Evolutionary conservation across 1,140 invertebrate species (phyloP).

Genomic region (Zaprionus camerounensis): DNA sequence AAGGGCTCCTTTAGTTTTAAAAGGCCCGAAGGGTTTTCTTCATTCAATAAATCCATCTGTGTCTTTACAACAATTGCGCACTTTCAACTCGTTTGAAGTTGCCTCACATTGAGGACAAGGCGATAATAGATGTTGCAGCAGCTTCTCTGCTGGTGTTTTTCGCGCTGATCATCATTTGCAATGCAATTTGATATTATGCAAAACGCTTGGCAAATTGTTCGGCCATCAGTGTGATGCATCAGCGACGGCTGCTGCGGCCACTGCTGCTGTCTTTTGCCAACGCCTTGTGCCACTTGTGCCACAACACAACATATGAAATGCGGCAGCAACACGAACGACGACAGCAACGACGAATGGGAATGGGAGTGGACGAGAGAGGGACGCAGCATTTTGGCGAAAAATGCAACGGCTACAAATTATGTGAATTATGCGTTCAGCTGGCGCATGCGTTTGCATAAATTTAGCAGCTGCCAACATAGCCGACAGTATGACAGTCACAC

Average conservation of each 20-base stretch:
- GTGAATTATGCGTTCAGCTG: slow-evolving; percentile 81
- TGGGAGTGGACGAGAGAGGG: slow-evolving; percentile 25
- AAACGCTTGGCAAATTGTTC: slow-evolving; percentile 74
- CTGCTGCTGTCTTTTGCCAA: slow-evolving; percentile 36
- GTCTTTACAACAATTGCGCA: not conserved
- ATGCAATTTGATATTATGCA: slow-evolving; percentile 72
- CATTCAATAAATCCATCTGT: not conserved
- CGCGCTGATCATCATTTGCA: slow-evolving; percentile 64
- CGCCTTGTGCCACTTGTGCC: slow-evolving; percentile 12
- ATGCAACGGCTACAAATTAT: slow-evolving; percentile 80
- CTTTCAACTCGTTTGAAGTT: not conserved
- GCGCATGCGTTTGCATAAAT: slow-evolving; percentile 81
- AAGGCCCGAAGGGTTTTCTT: not conserved
- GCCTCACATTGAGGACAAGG: not conserved
- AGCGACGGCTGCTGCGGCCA: slow-evolving; percentile 19
- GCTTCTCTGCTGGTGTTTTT: slow-evolving; percentile 1
- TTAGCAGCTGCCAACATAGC: slow-evolving; percentile 73
- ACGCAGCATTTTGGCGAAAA: slow-evolving; percentile 75
- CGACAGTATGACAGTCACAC: slow-evolving; percentile 40
- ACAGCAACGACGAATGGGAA: slow-evolving; percentile 40
- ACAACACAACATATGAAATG: slow-evolving; percentile 44
- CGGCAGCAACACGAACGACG: slow-evolving; percentile 36
- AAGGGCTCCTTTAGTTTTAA: not conserved
- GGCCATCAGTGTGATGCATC: slow-evolving; percentile 77
- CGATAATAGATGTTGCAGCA: not conserved